These are phyloP conservation scores for Phyllotreta cruciferae DNA, from an alignment of 2,888 invertebrate species.

Conservation along the genomic window DNA sequence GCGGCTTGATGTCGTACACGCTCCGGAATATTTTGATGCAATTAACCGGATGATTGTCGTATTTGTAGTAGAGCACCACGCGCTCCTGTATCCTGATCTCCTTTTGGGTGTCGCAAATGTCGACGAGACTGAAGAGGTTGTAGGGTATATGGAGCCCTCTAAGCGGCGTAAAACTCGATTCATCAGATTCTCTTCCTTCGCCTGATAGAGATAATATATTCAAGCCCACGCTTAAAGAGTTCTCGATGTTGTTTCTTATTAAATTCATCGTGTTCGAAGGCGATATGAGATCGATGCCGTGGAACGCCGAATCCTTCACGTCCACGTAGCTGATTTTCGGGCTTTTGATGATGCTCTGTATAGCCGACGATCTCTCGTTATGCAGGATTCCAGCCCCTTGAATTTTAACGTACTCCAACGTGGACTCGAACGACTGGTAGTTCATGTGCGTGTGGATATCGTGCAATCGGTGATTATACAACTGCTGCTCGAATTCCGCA, in stretches of 20 bases:
- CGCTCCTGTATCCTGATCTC: constrained; percentile 89
- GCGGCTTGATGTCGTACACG: constrained; percentile 81
- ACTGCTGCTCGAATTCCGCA: constrained; percentile 86
- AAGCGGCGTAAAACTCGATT: constrained; percentile 88
- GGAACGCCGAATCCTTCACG: constrained; percentile 83
- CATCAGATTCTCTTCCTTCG: constrained; percentile 86
- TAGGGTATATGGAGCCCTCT: constrained; percentile 85
- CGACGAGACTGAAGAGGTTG: constrained; percentile 90
- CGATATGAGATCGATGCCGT: constrained; percentile 91
- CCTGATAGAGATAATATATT: constrained; percentile 91
- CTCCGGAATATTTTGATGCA: constrained; percentile 97
- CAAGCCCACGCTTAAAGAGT: constrained; percentile 89
- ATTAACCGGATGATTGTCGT: constrained; percentile 94
- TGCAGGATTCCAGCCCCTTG: constrained; percentile 95
- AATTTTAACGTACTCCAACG: constrained; percentile 80
- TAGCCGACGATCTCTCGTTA: constrained; percentile 91
- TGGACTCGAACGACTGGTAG: constrained; percentile 74
- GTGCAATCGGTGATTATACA: constrained; percentile 82
- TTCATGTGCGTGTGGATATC: constrained; percentile 81
- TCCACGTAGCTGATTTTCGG: constrained; percentile 83
- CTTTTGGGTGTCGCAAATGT: constrained; percentile 96
- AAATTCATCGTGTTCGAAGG: constrained; percentile 83
- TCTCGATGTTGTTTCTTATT: constrained; percentile 75
- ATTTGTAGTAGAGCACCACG: constrained; percentile 93
- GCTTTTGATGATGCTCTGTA: constrained; percentile 88